phyloP scores from a whole-genome alignment of 2,888 invertebrate species.

The Anthophora plumipes region DNA sequence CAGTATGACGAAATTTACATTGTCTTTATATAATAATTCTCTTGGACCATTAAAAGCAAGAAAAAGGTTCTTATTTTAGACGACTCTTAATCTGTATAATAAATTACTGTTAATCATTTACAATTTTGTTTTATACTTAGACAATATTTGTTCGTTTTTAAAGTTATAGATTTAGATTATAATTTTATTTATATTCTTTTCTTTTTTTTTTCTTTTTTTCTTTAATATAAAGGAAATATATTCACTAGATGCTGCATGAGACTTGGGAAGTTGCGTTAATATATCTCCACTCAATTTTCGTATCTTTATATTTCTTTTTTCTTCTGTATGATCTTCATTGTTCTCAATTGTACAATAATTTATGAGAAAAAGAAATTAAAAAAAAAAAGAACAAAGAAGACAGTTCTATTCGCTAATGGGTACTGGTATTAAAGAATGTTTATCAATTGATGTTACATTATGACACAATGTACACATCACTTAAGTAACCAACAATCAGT shows the following conservation, averaged over 20 bases:
- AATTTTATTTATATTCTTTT: not conserved
- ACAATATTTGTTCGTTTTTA: constrained; percentile 11
- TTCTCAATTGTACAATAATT: not conserved
- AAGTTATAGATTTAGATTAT: constrained; percentile 11
- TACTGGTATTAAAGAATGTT: constrained; percentile 20
- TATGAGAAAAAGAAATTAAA: not conserved
- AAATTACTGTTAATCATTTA: constrained; percentile 13
- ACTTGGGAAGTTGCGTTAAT: constrained; percentile 85
- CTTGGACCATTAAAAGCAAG: no score
- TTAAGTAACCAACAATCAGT: constrained; percentile 17
- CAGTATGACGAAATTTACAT: no score
- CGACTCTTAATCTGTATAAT: not conserved
- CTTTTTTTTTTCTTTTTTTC: constrained; percentile 42
- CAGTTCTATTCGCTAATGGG: constrained; percentile 9
- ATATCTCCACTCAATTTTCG: constrained; percentile 64
- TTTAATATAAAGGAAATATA: constrained; percentile 37
- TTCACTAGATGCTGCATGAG: constrained; percentile 78
- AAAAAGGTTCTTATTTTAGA: no score
- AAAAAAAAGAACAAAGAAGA: not conserved
- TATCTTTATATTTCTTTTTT: constrained; percentile 32
- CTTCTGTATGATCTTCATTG: not conserved
- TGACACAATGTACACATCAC: constrained; percentile 20
- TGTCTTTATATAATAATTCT: no score
- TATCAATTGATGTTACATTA: constrained; percentile 17
- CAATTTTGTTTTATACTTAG: constrained; percentile 25